Conservation (phyloP, 2,888 invertebrate genomes). For the Drosophila paramelanica region DNA sequence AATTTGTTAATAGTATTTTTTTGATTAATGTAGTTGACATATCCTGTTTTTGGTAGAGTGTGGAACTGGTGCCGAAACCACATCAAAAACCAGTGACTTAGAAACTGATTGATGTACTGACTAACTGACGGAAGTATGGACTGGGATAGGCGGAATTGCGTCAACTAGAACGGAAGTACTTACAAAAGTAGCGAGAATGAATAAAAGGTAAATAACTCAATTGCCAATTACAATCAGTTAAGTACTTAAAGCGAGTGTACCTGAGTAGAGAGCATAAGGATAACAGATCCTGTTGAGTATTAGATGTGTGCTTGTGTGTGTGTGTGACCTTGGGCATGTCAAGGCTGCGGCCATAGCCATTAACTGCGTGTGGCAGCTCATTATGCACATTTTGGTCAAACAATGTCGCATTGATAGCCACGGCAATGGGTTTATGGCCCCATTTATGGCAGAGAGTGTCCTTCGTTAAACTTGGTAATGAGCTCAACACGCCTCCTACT, state of each 20-base stretch:
- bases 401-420: conserved; percentile 66
- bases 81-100: conserved; percentile 55
- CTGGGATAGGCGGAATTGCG: conserved; percentile 1
- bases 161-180: conserved; percentile 65
- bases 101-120: conserved; percentile 28
- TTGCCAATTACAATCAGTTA: conserved; percentile 45
- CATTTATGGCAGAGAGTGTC: conserved; percentile 40
- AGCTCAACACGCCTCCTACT: conserved; percentile 39
- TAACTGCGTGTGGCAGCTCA: conserved; percentile 84
- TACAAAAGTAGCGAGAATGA: conserved; percentile 7
- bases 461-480: conserved; percentile 57
- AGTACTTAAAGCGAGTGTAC: background rate
- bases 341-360: conserved; percentile 67
- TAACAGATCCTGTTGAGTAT: conserved; percentile 12
- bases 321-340: conserved; percentile 50
- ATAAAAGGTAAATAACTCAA: conserved; percentile 53
- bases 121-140: conserved; percentile 11
- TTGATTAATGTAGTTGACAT: background rate
- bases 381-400: conserved; percentile 73
- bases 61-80: conserved; percentile 54
- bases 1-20: too few relatives aligned
- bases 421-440: conserved; percentile 64
- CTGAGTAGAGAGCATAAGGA: conserved; percentile 9
- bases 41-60: background rate
- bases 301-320: background rate